A percentile compares a stretch with the other conserved stretches of the same genome.
These are phyloP conservation scores for Paradoxurus hermaphroditus DNA, from an alignment of 2,113 vertebrate genomes.

Conservation along the genomic window DNA sequence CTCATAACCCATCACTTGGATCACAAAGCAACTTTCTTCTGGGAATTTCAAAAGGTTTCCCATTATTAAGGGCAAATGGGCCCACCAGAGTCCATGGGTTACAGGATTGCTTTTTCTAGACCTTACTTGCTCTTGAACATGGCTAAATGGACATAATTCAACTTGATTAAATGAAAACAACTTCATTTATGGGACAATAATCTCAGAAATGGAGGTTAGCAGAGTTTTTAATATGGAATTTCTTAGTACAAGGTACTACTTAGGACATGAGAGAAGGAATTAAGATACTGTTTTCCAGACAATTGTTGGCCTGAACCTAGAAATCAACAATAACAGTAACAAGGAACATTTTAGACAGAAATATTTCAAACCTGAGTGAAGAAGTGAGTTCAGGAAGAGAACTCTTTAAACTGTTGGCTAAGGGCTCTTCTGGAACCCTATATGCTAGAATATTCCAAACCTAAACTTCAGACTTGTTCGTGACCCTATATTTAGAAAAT, in stretches of 20 bases:
- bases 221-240: background rate
- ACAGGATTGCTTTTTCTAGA: background rate
- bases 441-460: background rate
- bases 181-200: background rate
- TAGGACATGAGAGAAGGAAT: slow-evolving; percentile 26
- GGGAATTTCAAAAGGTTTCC: slow-evolving; percentile 38
- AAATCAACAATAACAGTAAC: background rate
- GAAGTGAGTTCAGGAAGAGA: background rate
- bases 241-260: slow-evolving; percentile 25
- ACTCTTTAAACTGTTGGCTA: background rate
- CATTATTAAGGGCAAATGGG: background rate
- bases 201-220: background rate
- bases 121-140: slow-evolving; percentile 8
- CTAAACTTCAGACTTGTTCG: background rate
- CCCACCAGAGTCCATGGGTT: background rate
- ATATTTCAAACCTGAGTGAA: slow-evolving; percentile 50
- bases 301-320: slow-evolving; percentile 31
- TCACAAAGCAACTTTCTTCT: slow-evolving; percentile 22
- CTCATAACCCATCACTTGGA: background rate
- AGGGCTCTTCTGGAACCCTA: background rate
- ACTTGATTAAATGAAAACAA: slow-evolving; percentile 1
- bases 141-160: slow-evolving; percentile 37
- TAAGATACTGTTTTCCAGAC: slow-evolving; percentile 42
- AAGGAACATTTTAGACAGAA: background rate
- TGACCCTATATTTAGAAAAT: slow-evolving; percentile 28